These are phyloP conservation scores for Pteropus alecto DNA, from an alignment of 2,113 vertebrate species.

Conservation along the genomic window DNA sequence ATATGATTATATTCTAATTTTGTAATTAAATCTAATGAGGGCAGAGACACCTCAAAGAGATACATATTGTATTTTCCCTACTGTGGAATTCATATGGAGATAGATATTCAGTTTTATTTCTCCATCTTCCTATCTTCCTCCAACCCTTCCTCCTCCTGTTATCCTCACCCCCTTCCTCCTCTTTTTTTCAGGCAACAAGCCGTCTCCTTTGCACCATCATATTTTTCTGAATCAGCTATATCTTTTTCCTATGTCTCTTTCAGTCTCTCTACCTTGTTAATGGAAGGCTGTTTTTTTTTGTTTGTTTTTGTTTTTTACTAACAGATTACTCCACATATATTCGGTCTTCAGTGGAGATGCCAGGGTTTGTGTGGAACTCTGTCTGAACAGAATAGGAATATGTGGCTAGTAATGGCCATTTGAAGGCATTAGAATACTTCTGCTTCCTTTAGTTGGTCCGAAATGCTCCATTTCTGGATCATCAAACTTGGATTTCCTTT, in stretches of 20 bases:
- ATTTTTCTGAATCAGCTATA: constrained; percentile 84
- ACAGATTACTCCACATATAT: background rate
- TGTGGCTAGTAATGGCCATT: background rate
- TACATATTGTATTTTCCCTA: constrained; percentile 81
- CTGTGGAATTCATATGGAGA: constrained; percentile 81
- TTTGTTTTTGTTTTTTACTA: background rate
- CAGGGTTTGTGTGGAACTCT: background rate
- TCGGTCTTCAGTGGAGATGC: background rate
- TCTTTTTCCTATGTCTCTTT: constrained; percentile 68
- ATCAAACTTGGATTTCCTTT: background rate
- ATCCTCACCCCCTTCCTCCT: constrained; percentile 80
- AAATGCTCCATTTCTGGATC: background rate
- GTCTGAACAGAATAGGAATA: constrained; percentile 52
- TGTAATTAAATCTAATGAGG: constrained; percentile 82
- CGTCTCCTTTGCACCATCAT: constrained; percentile 78
- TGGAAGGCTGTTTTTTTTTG: background rate
- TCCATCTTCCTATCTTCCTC: constrained; percentile 82
- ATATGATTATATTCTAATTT: constrained; percentile 70
- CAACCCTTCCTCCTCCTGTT: constrained; percentile 80
- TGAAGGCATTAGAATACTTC: background rate
- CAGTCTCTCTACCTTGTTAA: background rate
- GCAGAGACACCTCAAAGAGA: constrained; percentile 78
- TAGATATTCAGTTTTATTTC: constrained; percentile 82
- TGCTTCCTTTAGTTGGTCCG: background rate
- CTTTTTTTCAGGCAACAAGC: constrained; percentile 82